Evolutionary conservation across 2,888 invertebrate genomes (phyloP), one percentile per base, ranked within the genome.

Genomic region (Ormyrus labotus): DNA sequence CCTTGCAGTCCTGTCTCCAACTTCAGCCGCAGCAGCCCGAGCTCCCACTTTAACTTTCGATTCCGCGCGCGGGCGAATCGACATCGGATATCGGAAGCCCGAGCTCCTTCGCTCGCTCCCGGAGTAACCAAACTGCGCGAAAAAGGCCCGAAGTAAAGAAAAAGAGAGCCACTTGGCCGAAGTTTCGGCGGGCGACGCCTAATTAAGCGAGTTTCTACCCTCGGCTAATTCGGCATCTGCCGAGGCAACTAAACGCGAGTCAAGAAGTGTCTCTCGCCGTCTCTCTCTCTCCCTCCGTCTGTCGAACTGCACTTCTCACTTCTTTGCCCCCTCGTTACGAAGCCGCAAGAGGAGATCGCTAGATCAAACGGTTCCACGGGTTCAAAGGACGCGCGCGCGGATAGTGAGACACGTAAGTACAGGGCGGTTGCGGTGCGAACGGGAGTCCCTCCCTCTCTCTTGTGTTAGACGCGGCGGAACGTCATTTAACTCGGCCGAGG

Each of bases 141-240:
- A 63, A 45, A 63, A 48, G 13, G 11, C 4, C 34, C 34, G 34
- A 34, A 4, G 13, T 0, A 58, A 57, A 57, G 58, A 9, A 34
- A 47, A 53, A 58, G 13, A 70, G 48, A 47, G 48, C 3, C 34
- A 34, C 34, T 34, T 34, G 34, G 34, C 34, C 34, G 34, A 34
- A 34, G 34, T 34, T 34, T 34, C 34, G 34, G 34, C 3, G 19
- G 19, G 34, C 10, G 53, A 13, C 77, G 51, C 47, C 77, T 71
- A 70, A 78, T 70, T 64, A 71, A 65, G 71, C 53, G 68, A 76
- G 67, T 75, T 75, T 75, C 51, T 47, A 13, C 67, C 45, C 53
- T 4, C 11, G 53, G 58, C 71, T 64, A 78, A 78, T 64, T 71
- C 77, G 58, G 50, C 34, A 63, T 13, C 64, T 61, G 58, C 10